Conservation (phyloP, 2,888 invertebrate genomes). For the Liopterus haemorrhoidalis region DNA sequence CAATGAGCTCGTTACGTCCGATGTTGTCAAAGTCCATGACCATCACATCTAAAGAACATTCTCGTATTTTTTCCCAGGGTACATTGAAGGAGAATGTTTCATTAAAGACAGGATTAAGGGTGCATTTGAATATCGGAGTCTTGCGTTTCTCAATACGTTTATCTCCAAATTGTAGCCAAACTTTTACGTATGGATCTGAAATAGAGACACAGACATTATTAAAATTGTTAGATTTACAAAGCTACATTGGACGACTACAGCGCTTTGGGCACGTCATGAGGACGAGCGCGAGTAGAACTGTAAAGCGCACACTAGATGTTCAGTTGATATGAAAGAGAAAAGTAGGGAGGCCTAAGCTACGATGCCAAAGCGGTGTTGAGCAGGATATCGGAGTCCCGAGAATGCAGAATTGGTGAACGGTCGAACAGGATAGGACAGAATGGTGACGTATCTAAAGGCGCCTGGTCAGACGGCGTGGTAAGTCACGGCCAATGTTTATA, state of each 20-base stretch:
- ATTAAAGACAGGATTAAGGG: conserved; percentile 92
- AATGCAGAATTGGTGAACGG: too few relatives aligned
- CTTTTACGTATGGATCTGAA: conserved; percentile 97
- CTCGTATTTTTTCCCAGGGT: conserved; percentile 93
- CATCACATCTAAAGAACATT: conserved; percentile 88
- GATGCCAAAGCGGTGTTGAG: not conserved
- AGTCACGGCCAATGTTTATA: too few relatives aligned
- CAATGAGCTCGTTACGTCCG: conserved; percentile 86
- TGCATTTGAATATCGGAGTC: conserved; percentile 90
- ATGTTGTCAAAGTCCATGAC: conserved; percentile 98
- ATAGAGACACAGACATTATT: conserved; percentile 39
- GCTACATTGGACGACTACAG: not conserved
- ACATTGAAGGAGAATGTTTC: conserved; percentile 94
- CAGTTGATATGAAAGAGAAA: not conserved
- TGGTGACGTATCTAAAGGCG: too few relatives aligned
- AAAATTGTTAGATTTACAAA: too few relatives aligned
- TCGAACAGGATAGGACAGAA: too few relatives aligned
- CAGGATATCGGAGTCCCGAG: too few relatives aligned
- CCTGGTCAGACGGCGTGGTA: too few relatives aligned
- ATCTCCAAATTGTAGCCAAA: conserved; percentile 93
- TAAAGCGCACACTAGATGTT: not conserved
- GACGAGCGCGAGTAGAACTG: not conserved
- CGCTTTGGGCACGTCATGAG: not conserved
- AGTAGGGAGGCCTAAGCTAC: not conserved
- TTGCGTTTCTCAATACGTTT: conserved; percentile 93